Conservation (phyloP, 2,888 invertebrate species). For the Leucophenga montana region DNA sequence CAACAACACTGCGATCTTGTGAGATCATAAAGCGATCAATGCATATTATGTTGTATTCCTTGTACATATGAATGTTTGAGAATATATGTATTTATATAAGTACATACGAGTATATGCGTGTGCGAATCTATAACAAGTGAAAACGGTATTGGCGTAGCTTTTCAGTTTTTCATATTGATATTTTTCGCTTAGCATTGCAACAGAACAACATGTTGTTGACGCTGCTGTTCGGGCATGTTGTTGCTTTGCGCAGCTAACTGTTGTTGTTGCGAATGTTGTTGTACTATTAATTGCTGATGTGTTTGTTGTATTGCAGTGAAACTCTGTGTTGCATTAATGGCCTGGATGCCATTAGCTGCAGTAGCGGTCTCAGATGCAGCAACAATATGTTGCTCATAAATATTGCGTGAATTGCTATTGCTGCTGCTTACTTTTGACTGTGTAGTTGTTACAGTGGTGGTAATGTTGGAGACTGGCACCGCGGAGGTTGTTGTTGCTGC, state of each 20-base stretch:
- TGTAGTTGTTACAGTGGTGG: slow-evolving; percentile 27
- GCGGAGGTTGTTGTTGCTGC: slow-evolving; percentile 42
- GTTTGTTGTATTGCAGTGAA: slow-evolving; percentile 30
- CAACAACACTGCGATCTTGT: neutral
- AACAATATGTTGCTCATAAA: slow-evolving; percentile 49
- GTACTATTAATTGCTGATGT: slow-evolving; percentile 28
- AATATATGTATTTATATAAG: neutral
- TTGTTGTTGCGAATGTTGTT: slow-evolving; percentile 28
- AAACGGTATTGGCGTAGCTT: too few species aligned
- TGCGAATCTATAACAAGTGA: neutral
- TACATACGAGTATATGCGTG: neutral
- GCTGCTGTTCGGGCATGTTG: slow-evolving; percentile 47
- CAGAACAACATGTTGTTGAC: slow-evolving; percentile 46
- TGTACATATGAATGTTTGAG: neutral
- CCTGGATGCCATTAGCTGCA: slow-evolving; percentile 50
- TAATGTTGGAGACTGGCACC: slow-evolving; percentile 27
- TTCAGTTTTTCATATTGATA: too few species aligned
- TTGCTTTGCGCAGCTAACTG: slow-evolving; percentile 28
- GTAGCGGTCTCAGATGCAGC: slow-evolving; percentile 41
- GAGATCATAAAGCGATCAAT: too few species aligned
- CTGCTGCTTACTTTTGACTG: slow-evolving; percentile 9
- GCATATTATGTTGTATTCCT: too few species aligned
- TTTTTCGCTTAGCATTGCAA: slow-evolving; percentile 43
- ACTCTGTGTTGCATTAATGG: slow-evolving; percentile 35
- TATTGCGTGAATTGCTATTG: neutral